A percentile compares a stretch with the other conserved stretches of the same genome.
Evolutionary conservation across 2,888 invertebrate genomes (phyloP).

Genomic region (Leptarthrus brevirostris): DNA sequence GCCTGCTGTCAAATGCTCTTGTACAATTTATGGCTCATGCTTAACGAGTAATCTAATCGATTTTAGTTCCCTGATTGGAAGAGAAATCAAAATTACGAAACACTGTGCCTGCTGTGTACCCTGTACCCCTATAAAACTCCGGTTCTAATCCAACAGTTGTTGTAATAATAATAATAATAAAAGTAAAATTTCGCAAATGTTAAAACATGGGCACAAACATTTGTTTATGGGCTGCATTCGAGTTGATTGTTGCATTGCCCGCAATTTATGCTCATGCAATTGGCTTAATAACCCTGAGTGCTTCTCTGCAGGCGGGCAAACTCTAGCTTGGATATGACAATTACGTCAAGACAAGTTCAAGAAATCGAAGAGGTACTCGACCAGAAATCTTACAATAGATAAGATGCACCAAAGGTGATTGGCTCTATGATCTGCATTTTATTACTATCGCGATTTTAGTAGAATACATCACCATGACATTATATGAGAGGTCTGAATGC

Average conservation of each 20-base stretch:
- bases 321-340: conserved; percentile 26
- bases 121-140: neutral
- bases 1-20: neutral
- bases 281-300: conserved; percentile 37
- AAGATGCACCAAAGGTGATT: no score
- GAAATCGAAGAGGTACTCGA: neutral
- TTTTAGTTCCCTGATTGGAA: conserved; percentile 36
- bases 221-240: conserved; percentile 29
- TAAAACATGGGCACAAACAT: conserved; percentile 38
- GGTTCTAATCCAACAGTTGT: neutral
- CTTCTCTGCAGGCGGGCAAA: conserved; percentile 1
- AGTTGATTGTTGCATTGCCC: conserved; percentile 4
- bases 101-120: neutral
- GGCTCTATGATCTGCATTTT: no score
- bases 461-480: no score
- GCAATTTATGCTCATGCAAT: conserved; percentile 12
- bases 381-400: no score
- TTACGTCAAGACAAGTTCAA: conserved; percentile 35
- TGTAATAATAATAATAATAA: conserved; percentile 38
- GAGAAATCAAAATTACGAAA: conserved; percentile 39
- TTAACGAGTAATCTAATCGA: conserved; percentile 36
- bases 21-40: neutral
- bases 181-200: conserved; percentile 22
- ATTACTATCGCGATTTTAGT: no score
- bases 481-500: no score